Conservation (phyloP, 2,888 invertebrate species). For the Pilophorus perplexus region DNA sequence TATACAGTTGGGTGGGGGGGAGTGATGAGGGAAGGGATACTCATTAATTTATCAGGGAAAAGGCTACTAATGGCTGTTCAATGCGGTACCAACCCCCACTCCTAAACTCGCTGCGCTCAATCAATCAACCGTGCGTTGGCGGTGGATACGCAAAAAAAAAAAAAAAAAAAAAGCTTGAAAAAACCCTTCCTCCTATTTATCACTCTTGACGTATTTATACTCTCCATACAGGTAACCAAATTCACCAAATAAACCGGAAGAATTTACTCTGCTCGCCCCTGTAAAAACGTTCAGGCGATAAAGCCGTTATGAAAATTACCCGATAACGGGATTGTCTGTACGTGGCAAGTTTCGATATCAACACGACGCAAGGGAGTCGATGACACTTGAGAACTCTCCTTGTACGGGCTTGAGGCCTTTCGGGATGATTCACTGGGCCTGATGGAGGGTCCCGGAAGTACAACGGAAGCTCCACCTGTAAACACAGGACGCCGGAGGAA, state of each 20-base stretch:
- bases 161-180: background rate
- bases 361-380: too few relatives aligned
- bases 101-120: constrained; percentile 3
- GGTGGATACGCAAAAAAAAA: constrained; percentile 17
- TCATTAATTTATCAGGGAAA: constrained; percentile 38
- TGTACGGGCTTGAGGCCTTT: background rate
- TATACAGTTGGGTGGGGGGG: background rate
- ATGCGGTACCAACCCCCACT: constrained; percentile 5
- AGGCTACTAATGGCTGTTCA: constrained; percentile 40
- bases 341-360: too few relatives aligned
- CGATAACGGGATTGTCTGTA: too few relatives aligned
- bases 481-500: background rate
- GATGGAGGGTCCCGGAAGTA: constrained; percentile 10
- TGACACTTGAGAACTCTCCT: constrained; percentile 16
- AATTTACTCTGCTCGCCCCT: too few relatives aligned
- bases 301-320: too few relatives aligned
- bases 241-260: background rate
- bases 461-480: constrained; percentile 4
- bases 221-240: background rate
- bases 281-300: too few relatives aligned
- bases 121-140: constrained; percentile 28
- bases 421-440: constrained; percentile 6
- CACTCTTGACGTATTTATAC: constrained; percentile 14
- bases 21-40: background rate
- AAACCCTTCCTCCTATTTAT: constrained; percentile 19